Conservation (phyloP, 2,888 invertebrate species). For the Physocephala rufipes region DNA sequence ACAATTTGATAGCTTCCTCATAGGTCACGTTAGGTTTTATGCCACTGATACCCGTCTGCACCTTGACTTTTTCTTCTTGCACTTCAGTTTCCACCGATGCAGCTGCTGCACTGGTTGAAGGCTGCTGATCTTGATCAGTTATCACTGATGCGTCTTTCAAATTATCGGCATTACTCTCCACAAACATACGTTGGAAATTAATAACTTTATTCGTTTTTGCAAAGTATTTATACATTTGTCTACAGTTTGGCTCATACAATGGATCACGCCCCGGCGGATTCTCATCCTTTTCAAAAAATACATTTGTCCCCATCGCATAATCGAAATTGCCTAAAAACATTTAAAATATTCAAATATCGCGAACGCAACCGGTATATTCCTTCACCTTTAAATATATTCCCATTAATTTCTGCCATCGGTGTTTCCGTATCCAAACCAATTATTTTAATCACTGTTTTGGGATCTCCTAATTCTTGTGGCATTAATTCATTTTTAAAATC, state of each 20-base stretch:
- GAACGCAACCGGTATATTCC: background rate
- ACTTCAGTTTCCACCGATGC: background rate
- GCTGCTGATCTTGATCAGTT: constrained; percentile 15
- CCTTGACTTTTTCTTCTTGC: constrained; percentile 14
- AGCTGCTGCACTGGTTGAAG: constrained; percentile 21
- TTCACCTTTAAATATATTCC: constrained; percentile 71
- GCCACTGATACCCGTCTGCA: constrained; percentile 34
- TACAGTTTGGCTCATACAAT: constrained; percentile 70
- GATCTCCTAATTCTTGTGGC: constrained; percentile 54
- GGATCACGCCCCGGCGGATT: constrained; percentile 66
- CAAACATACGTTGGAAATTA: constrained; percentile 75
- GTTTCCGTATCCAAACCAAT: constrained; percentile 72
- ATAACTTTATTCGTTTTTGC: constrained; percentile 75
- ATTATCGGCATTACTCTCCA: constrained; percentile 58
- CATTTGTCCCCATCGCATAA: constrained; percentile 75
- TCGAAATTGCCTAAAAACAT: constrained; percentile 71
- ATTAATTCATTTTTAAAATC: constrained; percentile 62
- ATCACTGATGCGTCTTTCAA: constrained; percentile 39
- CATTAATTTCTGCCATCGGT: constrained; percentile 76
- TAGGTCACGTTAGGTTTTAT: constrained; percentile 56
- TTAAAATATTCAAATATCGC: background rate
- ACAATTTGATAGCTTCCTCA: constrained; percentile 59
- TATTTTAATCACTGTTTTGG: constrained; percentile 63
- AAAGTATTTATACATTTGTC: constrained; percentile 70
- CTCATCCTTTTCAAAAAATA: constrained; percentile 76